phyloP scores from a whole-genome alignment of 2,888 invertebrate genomes.

The Augochlorella aurata region DNA sequence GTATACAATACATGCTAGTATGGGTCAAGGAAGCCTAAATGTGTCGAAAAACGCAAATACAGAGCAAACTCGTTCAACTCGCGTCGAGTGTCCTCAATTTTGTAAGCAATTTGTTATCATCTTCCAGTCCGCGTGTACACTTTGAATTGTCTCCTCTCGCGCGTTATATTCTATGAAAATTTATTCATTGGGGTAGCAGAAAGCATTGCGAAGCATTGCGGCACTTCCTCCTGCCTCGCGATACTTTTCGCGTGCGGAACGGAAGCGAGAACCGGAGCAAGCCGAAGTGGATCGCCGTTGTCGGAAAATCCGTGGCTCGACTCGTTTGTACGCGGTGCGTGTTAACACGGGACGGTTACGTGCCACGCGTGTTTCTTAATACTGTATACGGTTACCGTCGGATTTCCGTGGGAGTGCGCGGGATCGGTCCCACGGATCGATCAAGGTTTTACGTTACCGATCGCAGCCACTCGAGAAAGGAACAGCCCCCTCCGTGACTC shows the following conservation, averaged over 20 bases:
- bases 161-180: background rate
- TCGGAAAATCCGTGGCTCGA: slow-evolving; percentile 28
- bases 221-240: background rate
- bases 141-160: too few species aligned
- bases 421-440: slow-evolving; percentile 77
- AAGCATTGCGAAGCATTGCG: background rate
- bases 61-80: too few species aligned
- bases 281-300: slow-evolving; percentile 21
- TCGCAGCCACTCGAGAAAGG: slow-evolving; percentile 63
- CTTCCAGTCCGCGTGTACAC: too few species aligned
- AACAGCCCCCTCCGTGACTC: slow-evolving; percentile 34
- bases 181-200: background rate
- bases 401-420: slow-evolving; percentile 75
- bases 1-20: too few species aligned
- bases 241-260: slow-evolving; percentile 8
- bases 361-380: slow-evolving; percentile 67
- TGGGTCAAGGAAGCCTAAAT: too few species aligned
- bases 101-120: too few species aligned
- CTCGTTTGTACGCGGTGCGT: slow-evolving; percentile 52
- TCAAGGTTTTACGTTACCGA: slow-evolving; percentile 75
- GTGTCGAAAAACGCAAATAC: too few species aligned
- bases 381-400: slow-evolving; percentile 68
- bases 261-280: slow-evolving; percentile 18
- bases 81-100: too few species aligned
- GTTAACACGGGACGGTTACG: slow-evolving; percentile 54